phyloP scores from a whole-genome alignment of 2,888 invertebrate genomes.

The Thereva nobilitata region DNA sequence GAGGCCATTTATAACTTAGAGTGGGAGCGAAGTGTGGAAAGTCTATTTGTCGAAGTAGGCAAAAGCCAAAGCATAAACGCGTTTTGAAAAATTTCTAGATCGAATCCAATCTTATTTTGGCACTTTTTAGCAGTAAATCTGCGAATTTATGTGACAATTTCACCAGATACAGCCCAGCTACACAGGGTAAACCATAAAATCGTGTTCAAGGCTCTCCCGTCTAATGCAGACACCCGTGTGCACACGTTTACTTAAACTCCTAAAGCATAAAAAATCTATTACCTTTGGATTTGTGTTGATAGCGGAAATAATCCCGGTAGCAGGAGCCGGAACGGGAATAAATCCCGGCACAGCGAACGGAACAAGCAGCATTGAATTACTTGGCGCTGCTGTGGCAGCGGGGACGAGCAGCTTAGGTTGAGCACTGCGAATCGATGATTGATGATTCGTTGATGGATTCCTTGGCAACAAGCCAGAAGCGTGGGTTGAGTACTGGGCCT shows the following conservation, averaged over 20 bases:
- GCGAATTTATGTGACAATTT: conserved; percentile 39
- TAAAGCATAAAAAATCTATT: conserved; percentile 42
- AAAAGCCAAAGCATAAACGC: background rate
- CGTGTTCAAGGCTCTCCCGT: conserved; percentile 17
- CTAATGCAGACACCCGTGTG: background rate
- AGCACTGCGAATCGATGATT: conserved; percentile 27
- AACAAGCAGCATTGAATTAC: conserved; percentile 50
- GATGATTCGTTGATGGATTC: conserved; percentile 36
- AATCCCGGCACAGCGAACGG: conserved; percentile 51
- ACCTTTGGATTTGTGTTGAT: conserved; percentile 51
- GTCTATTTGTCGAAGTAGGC: too few species aligned
- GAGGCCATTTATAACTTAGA: too few species aligned
- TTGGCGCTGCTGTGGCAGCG: conserved; percentile 36
- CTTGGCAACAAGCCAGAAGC: background rate
- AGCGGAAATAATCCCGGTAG: conserved; percentile 39
- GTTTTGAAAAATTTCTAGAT: conserved; percentile 20
- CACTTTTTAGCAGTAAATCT: conserved; percentile 27
- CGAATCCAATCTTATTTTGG: background rate
- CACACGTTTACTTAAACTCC: conserved; percentile 7
- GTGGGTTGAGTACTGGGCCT: background rate
- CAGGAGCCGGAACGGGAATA: conserved; percentile 44
- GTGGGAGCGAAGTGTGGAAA: too few species aligned
- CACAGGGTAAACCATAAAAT: conserved; percentile 38
- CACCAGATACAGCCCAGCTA: conserved; percentile 31
- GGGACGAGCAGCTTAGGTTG: conserved; percentile 23